Evolutionary conservation across 2,888 invertebrate genomes (phyloP).

Genomic region (Drosophila subquinaria): DNA sequence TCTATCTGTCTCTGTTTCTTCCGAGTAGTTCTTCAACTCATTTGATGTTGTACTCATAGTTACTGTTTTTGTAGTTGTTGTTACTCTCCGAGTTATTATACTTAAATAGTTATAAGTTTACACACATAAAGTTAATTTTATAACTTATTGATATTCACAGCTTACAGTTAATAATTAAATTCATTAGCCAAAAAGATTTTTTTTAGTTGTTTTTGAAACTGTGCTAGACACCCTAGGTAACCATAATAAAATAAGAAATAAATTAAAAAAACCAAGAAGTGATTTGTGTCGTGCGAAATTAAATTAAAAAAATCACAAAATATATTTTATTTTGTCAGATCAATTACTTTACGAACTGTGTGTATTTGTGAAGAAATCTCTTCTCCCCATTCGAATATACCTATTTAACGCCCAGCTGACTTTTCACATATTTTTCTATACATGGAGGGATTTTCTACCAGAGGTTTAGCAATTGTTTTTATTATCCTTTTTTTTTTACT

Average conservation of each 20-base stretch:
- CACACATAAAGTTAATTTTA: slow-evolving; percentile 5
- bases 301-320: not conserved
- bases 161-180: not conserved
- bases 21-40: slow-evolving; percentile 32
- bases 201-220: not conserved
- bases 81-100: slow-evolving; percentile 21
- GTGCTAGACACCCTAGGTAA: not conserved
- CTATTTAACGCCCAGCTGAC: slow-evolving; percentile 33
- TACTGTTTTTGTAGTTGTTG: slow-evolving; percentile 40
- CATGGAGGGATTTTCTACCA: not conserved
- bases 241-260: not conserved
- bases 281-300: not conserved
- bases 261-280: not conserved
- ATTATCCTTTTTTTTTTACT: not conserved
- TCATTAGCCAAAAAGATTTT: not conserved
- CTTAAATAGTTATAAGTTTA: slow-evolving; percentile 19
- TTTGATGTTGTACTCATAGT: slow-evolving; percentile 65
- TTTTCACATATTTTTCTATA: slow-evolving; percentile 18
- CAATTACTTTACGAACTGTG: not conserved
- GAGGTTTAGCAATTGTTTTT: not conserved
- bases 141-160: slow-evolving; percentile 28
- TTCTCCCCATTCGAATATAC: not conserved
- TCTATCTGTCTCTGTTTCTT: slow-evolving; percentile 11
- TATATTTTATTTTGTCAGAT: not conserved
- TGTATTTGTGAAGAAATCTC: not conserved